These are phyloP conservation scores for Hycleus phaleratus DNA, from an alignment of 1,140 invertebrate species.

Conservation along the genomic window DNA sequence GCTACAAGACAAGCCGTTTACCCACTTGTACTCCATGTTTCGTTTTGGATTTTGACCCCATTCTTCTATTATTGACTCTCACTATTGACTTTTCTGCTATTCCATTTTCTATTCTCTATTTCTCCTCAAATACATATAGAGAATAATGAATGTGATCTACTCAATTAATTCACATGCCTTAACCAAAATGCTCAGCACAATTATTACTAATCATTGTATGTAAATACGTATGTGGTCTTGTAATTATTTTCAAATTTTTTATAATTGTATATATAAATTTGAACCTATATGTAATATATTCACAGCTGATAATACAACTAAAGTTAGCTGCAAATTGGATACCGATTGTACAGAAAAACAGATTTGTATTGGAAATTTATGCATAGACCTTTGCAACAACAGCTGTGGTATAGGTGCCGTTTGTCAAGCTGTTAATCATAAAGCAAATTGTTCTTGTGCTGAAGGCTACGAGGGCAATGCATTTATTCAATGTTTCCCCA, in stretches of 20 bases:
- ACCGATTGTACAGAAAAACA: slow-evolving; percentile 57
- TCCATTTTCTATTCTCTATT: not conserved
- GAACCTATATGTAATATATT: slow-evolving; percentile 45
- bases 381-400: slow-evolving; percentile 56
- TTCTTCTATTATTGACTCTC: not conserved
- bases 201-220: not conserved
- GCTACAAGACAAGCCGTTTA: slow-evolving; percentile 16
- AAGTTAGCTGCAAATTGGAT: slow-evolving; percentile 50
- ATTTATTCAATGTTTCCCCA: slow-evolving; percentile 35
- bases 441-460: slow-evolving; percentile 46
- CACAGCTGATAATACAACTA: slow-evolving; percentile 44
- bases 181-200: slow-evolving; percentile 10
- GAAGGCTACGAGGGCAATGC: slow-evolving; percentile 36
- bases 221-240: not conserved
- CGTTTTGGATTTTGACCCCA: not conserved
- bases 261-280: slow-evolving; percentile 33
- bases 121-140: not conserved
- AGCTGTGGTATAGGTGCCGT: slow-evolving; percentile 51
- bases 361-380: slow-evolving; percentile 56
- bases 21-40: slow-evolving; percentile 12
- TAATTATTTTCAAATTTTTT: slow-evolving; percentile 15
- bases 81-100: not conserved
- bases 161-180: not conserved
- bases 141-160: not conserved
- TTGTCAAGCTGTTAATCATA: slow-evolving; percentile 51